Conservation (phyloP, 2,888 invertebrate genomes). For the Xestia sexstrigata region DNA sequence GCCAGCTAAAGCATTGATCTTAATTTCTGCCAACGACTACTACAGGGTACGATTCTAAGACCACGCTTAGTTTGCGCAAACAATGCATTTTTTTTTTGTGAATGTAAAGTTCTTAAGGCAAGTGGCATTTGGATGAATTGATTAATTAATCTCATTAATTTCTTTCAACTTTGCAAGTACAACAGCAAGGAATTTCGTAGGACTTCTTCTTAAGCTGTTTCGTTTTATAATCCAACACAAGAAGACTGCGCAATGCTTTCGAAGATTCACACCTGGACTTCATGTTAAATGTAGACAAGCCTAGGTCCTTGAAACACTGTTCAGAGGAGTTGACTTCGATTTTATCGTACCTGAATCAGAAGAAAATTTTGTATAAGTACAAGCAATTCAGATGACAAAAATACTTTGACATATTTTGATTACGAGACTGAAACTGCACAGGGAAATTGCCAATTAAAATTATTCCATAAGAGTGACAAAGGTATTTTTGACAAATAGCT, state of each 20-base stretch:
- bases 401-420: background rate
- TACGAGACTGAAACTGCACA: background rate
- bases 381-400: background rate
- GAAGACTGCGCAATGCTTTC: constrained; percentile 17
- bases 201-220: background rate
- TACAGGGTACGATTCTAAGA: constrained; percentile 24
- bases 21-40: background rate
- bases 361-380: background rate
- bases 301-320: constrained; percentile 44
- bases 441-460: background rate
- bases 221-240: constrained; percentile 20
- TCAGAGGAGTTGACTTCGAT: background rate
- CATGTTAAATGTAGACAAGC: constrained; percentile 17
- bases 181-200: constrained; percentile 44
- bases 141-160: background rate
- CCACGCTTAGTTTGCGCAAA: background rate
- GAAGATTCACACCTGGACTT: constrained; percentile 21
- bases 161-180: constrained; percentile 38
- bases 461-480: background rate
- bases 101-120: background rate
- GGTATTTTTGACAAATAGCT: background rate
- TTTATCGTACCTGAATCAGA: constrained; percentile 9
- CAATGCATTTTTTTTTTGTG: background rate
- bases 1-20: background rate
- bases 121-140: background rate